Percentiles rank a stretch among this genome's conserved stretches.
Conservation (phyloP, 2,888 invertebrate species). For the Pristionchus mayeri region DNA sequence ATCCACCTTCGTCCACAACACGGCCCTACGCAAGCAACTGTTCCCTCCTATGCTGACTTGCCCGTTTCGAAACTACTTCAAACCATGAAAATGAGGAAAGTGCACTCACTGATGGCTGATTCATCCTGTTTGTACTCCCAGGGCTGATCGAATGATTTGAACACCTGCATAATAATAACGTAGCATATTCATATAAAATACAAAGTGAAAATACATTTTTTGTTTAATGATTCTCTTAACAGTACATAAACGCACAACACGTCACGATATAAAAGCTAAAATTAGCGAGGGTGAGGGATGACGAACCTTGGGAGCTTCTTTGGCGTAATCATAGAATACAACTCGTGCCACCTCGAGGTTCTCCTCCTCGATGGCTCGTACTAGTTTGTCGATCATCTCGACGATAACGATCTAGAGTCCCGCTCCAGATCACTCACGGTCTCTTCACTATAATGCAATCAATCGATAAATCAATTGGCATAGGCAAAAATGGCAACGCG, state of each 20-base stretch:
- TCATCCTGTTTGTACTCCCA: conserved; percentile 69
- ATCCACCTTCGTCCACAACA: neutral
- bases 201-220: neutral
- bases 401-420: neutral
- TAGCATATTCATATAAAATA: neutral
- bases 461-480: neutral
- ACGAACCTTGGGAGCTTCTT: conserved; percentile 57
- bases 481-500: neutral
- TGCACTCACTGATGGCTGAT: conserved; percentile 62
- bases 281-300: too few species aligned
- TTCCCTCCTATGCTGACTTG: neutral
- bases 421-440: neutral
- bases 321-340: conserved; percentile 70
- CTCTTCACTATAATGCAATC: neutral
- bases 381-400: conserved; percentile 65
- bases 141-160: conserved; percentile 59
- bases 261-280: too few species aligned
- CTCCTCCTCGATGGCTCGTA: conserved; percentile 65
- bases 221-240: too few species aligned
- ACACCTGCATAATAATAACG: conserved; percentile 27
- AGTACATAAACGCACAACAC: too few species aligned
- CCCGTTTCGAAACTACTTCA: neutral
- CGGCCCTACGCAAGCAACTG: neutral
- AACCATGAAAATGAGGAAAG: neutral
- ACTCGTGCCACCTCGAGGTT: conserved; percentile 66